Percentiles rank a stretch among this genome's conserved stretches.
Conservation (phyloP, 2,797 vertebrate species). For the Neopelma chrysocephalum region DNA sequence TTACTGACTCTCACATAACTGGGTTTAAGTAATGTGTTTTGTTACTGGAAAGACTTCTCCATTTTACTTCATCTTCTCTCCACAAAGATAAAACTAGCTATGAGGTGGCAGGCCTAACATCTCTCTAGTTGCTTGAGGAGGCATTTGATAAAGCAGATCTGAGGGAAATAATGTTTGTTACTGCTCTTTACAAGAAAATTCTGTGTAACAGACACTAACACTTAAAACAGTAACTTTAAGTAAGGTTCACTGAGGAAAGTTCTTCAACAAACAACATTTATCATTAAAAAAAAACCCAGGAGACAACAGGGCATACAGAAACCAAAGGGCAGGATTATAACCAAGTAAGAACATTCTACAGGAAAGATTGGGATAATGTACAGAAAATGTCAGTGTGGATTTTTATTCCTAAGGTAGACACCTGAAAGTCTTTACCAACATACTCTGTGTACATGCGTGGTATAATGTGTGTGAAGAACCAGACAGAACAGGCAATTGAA, state of each 20-base stretch:
- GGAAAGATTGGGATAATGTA: background rate
- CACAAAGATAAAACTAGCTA: background rate
- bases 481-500: background rate
- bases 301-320: background rate
- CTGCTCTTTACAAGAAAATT: background rate
- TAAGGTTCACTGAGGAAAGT: background rate
- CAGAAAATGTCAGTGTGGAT: background rate
- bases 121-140: background rate
- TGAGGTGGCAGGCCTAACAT: background rate
- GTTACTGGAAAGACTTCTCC: background rate
- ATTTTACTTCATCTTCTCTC: background rate
- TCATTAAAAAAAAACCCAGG: background rate
- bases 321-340: background rate
- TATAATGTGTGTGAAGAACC: background rate
- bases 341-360: background rate
- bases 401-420: background rate
- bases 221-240: background rate
- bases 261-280: background rate
- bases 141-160: background rate
- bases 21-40: background rate
- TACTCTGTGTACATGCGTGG: rapidly evolving
- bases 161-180: background rate
- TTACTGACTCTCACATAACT: background rate
- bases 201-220: background rate
- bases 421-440: background rate